Conservation (phyloP, 2,888 invertebrate genomes). For the Nomada fabriciana region DNA sequence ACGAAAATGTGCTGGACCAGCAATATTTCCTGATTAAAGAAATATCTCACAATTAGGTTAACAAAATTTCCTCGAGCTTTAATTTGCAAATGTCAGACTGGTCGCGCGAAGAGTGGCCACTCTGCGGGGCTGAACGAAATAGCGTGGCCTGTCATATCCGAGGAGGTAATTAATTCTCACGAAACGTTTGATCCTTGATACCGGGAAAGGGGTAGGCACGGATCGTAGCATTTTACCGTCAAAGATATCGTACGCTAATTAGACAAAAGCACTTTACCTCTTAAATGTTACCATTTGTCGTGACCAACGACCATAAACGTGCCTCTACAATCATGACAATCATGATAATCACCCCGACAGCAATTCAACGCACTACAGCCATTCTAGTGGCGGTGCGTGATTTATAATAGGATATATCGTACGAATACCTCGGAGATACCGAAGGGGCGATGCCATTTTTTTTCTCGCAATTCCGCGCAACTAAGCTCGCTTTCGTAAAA, state of each 20-base stretch:
- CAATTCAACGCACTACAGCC: constrained; percentile 30
- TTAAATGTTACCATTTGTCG: constrained; percentile 63
- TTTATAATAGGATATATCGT: constrained; percentile 24
- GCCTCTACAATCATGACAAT: constrained; percentile 68
- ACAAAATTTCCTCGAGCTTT: background rate
- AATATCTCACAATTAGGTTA: constrained; percentile 17
- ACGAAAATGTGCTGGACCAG: background rate
- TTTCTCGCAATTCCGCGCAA: background rate
- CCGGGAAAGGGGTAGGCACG: constrained; percentile 25
- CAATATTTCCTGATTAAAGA: background rate
- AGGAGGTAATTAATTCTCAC: constrained; percentile 63
- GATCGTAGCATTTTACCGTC: constrained; percentile 39
- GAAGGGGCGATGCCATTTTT: background rate
- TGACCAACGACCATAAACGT: constrained; percentile 66
- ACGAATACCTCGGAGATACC: background rate
- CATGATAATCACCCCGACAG: constrained; percentile 58
- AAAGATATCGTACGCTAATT: constrained; percentile 67
- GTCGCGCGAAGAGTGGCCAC: constrained; percentile 7
- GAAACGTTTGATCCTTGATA: constrained; percentile 61
- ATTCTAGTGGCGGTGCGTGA: constrained; percentile 6
- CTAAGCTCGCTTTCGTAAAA: constrained; percentile 4
- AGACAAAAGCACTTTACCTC: constrained; percentile 67
- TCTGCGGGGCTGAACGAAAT: constrained; percentile 43
- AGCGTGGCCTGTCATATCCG: constrained; percentile 45
- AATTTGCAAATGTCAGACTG: constrained; percentile 12